Evolutionary conservation across 2,888 invertebrate species (phyloP).

Genomic region (Leptinotarsa juncta): DNA sequence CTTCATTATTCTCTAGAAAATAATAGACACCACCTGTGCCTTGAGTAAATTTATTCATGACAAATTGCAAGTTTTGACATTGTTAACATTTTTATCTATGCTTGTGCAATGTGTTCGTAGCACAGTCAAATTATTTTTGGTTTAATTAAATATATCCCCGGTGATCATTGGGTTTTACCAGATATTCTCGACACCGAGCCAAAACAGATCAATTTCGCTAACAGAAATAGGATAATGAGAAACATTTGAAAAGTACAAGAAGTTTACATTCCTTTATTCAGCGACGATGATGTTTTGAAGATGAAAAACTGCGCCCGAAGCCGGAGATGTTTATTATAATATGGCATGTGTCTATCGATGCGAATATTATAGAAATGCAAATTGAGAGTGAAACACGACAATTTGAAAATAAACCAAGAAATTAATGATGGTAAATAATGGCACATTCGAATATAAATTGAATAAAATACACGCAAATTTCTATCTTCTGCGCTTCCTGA

Average conservation of each 20-base stretch:
- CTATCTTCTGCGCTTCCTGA: conserved; percentile 16
- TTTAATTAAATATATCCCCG: background rate
- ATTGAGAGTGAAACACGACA: conserved; percentile 10
- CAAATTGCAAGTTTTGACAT: background rate
- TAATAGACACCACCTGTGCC: too few relatives aligned
- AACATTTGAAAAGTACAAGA: too few relatives aligned
- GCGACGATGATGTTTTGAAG: background rate
- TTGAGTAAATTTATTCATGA: too few relatives aligned
- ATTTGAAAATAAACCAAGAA: conserved; percentile 14
- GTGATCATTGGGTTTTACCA: conserved; percentile 6
- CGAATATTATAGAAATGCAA: conserved; percentile 16
- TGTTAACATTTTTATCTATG: background rate
- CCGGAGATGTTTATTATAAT: background rate
- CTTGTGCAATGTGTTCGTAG: background rate
- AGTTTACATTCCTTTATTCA: background rate
- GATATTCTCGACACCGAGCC: background rate
- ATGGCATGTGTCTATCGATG: background rate
- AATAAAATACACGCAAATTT: conserved; percentile 3
- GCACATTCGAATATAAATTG: conserved; percentile 4
- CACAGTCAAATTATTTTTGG: background rate
- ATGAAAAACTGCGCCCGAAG: conserved; percentile 1
- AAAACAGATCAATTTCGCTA: conserved; percentile 6
- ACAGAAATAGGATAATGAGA: background rate
- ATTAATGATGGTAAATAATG: conserved; percentile 15
- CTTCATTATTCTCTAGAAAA: too few relatives aligned